phyloP scores from a whole-genome alignment of 1,140 invertebrate species.

The Coenobita brevimanus region DNA sequence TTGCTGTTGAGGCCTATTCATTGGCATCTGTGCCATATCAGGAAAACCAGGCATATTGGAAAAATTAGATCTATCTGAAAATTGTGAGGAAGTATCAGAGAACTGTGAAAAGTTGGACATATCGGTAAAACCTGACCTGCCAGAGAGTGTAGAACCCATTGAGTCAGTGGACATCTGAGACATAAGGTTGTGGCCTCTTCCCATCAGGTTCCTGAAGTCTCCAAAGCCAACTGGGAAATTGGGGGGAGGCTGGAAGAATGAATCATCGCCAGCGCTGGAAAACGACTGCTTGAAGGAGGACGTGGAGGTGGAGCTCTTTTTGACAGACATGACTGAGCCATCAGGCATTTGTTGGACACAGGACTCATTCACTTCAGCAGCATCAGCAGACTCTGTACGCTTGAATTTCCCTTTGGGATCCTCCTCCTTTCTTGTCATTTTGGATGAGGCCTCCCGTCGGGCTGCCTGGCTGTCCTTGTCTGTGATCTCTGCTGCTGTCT shows the following conservation, averaged over 20 bases:
- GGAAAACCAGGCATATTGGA: conserved; percentile 57
- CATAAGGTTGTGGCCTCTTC: conserved; percentile 62
- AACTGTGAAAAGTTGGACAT: conserved; percentile 57
- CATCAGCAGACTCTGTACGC: conserved; percentile 65
- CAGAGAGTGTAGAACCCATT: conserved; percentile 57
- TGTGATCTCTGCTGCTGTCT: conserved; percentile 63
- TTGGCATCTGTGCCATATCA: conserved; percentile 29
- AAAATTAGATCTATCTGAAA: conserved; percentile 50
- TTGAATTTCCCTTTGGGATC: conserved; percentile 66
- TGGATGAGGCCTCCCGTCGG: conserved; percentile 57
- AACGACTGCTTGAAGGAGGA: conserved; percentile 60
- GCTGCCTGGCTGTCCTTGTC: conserved; percentile 67
- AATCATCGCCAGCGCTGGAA: conserved; percentile 15
- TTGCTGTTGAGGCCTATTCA: neutral
- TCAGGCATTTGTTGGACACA: conserved; percentile 65
- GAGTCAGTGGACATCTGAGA: conserved; percentile 67
- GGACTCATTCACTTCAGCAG: conserved; percentile 66
- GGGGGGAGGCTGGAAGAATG: conserved; percentile 33
- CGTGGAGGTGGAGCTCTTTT: conserved; percentile 62
- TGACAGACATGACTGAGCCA: conserved; percentile 66
- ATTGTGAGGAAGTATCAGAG: conserved; percentile 44
- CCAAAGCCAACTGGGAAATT: conserved; percentile 63
- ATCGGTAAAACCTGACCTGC: conserved; percentile 56
- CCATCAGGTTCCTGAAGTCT: conserved; percentile 58
- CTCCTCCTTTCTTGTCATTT: conserved; percentile 53